Evolutionary conservation across 2,797 vertebrate genomes (phyloP).

Genomic region (Erpetoichthys calabaricus): DNA sequence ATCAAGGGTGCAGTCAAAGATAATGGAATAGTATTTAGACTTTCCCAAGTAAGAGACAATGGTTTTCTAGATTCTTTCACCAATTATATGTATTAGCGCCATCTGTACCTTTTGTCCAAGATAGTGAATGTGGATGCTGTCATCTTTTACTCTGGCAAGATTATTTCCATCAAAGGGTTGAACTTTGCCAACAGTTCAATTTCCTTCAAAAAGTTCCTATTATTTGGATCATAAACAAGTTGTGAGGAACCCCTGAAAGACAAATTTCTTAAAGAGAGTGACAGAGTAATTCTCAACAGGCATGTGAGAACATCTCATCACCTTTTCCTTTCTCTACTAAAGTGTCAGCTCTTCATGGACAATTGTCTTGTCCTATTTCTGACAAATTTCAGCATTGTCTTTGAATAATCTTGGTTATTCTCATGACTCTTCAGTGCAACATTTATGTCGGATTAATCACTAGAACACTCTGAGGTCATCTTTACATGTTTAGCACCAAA

Average conservation of each 20-base stretch:
- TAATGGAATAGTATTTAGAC: constrained; percentile 13
- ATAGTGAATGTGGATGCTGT: constrained; percentile 7
- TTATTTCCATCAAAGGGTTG: constrained; percentile 10
- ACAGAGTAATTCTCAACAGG: background rate
- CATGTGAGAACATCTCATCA: background rate
- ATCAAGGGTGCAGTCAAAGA: constrained; percentile 15
- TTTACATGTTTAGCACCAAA: too few relatives aligned
- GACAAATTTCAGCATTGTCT: too few relatives aligned
- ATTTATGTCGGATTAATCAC: too few relatives aligned
- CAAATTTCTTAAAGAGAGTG: constrained; percentile 7
- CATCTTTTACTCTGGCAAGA: constrained; percentile 12
- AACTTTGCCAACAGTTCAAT: too few relatives aligned
- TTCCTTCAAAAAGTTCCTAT: too few relatives aligned
- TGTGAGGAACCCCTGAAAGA: constrained; percentile 4
- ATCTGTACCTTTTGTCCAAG: constrained; percentile 10
- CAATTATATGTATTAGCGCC: constrained; percentile 15
- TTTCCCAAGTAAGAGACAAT: constrained; percentile 12
- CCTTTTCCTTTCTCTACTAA: too few relatives aligned
- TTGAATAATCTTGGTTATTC: too few relatives aligned
- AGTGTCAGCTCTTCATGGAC: too few relatives aligned
- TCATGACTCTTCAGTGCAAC: too few relatives aligned
- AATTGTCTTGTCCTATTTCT: too few relatives aligned
- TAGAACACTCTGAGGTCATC: too few relatives aligned
- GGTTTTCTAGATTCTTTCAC: constrained; percentile 9
- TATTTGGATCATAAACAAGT: constrained; percentile 5